Percentiles rank a stretch among this genome's conserved stretches.
Conservation (phyloP, 1,140 invertebrate species). For the Aleiodes sp. region DNA sequence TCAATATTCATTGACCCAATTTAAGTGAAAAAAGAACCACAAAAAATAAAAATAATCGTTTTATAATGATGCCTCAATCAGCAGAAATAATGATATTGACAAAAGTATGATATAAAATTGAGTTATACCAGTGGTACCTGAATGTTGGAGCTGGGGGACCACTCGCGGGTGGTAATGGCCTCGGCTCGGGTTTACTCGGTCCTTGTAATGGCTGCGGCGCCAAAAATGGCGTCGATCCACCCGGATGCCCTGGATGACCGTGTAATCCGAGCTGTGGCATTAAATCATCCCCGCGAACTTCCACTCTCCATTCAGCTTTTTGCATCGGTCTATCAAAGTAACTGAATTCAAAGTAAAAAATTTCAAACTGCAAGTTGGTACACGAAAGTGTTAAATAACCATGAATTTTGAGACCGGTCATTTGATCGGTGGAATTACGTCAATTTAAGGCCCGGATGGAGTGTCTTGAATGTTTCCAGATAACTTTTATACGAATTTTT, state of each 20-base stretch:
- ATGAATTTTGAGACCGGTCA: neutral
- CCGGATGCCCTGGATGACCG: constrained; percentile 65
- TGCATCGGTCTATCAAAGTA: constrained; percentile 69
- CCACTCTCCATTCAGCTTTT: constrained; percentile 66
- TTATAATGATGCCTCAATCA: constrained; percentile 29
- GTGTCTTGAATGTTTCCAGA: no score
- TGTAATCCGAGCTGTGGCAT: constrained; percentile 61
- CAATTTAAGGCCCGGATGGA: no score
- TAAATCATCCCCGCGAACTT: constrained; percentile 60
- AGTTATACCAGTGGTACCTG: constrained; percentile 74
- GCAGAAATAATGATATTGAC: constrained; percentile 25
- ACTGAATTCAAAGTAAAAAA: constrained; percentile 44
- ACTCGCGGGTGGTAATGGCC: constrained; percentile 71
- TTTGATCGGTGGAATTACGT: neutral
- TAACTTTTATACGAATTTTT: no score
- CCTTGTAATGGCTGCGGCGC: constrained; percentile 76
- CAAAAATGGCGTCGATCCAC: constrained; percentile 74
- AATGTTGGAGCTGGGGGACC: constrained; percentile 81
- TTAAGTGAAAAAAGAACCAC: neutral
- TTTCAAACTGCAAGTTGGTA: no score
- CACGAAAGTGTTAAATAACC: no score
- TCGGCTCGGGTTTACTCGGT: constrained; percentile 67
- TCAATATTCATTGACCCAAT: neutral
- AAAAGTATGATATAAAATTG: constrained; percentile 44
- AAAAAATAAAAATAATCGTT: neutral